Evolutionary conservation across 2,797 vertebrate genomes (phyloP).

Genomic region (Coracias cyanogaster): DNA sequence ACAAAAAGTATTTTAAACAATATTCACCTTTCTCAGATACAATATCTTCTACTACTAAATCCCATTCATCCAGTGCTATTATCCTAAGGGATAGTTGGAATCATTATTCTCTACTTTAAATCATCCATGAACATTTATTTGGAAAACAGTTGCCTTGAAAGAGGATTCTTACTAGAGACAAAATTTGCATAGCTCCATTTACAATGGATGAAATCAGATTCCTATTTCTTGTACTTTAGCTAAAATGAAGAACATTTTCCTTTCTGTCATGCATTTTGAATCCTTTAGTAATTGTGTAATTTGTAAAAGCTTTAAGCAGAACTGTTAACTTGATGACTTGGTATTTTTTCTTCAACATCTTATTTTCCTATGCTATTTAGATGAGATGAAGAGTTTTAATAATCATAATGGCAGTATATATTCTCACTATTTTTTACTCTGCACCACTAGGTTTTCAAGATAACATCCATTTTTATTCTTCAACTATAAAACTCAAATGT

Average conservation of each 20-base stretch:
- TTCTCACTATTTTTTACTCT: background rate
- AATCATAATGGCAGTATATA: background rate
- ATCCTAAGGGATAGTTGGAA: background rate
- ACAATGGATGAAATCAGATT: background rate
- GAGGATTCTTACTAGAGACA: background rate
- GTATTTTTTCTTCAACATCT: background rate
- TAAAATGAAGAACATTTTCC: background rate
- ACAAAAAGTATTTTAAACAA: background rate
- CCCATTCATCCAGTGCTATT: background rate
- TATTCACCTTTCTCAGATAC: background rate
- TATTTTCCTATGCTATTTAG: background rate
- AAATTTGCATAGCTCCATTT: background rate
- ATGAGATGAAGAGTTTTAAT: background rate
- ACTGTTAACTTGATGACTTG: background rate
- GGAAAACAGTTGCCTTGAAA: background rate
- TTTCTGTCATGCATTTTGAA: background rate
- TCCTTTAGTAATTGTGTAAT: background rate
- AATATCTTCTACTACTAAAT: background rate
- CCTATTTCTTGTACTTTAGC: background rate
- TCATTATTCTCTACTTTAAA: background rate
- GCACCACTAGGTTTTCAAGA: background rate
- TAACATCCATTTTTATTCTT: background rate
- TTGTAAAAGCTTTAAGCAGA: background rate
- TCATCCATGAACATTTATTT: background rate
- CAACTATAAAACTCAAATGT: background rate